These are phyloP conservation scores for Heliconius hewitsoni DNA, from an alignment of 1,140 invertebrate species.

Conservation along the genomic window DNA sequence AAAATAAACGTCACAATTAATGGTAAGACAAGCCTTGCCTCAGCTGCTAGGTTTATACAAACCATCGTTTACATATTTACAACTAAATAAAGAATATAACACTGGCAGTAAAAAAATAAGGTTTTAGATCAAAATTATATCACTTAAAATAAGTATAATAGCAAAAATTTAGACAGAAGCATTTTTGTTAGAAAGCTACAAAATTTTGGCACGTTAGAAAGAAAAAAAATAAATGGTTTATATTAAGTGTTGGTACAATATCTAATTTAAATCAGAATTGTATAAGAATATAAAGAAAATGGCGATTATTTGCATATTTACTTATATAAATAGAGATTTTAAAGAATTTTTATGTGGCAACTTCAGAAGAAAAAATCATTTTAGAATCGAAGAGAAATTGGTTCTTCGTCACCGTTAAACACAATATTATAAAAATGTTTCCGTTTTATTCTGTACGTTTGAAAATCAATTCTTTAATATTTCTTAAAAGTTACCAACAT, in stretches of 20 bases:
- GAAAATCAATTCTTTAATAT: not conserved
- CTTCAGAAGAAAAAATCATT: no score
- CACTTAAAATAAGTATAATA: slow-evolving; percentile 5
- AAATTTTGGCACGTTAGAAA: slow-evolving; percentile 58
- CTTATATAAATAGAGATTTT: no score
- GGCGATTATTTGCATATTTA: no score
- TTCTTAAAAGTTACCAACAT: slow-evolving; percentile 1
- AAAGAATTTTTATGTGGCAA: no score
- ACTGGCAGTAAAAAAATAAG: slow-evolving; percentile 31
- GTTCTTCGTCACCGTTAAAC: no score
- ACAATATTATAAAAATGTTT: no score
- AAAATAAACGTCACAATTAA: not conserved
- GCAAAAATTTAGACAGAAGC: slow-evolving; percentile 5
- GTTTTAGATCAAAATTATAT: slow-evolving; percentile 21
- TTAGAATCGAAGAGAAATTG: no score
- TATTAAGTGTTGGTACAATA: not conserved
- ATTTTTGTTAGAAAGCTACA: slow-evolving; percentile 9
- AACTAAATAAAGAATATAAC: slow-evolving; percentile 46
- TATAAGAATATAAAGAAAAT: no score
- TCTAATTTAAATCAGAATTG: no score
- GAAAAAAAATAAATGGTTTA: not conserved
- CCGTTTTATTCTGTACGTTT: no score
- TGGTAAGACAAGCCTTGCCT: slow-evolving; percentile 53
- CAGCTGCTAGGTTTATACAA: slow-evolving; percentile 64
- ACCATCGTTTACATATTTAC: slow-evolving; percentile 57